Evolutionary conservation across 2,888 invertebrate genomes (phyloP), one percentile per base, ranked within the genome.

Genomic region (Pecten maximus): DNA sequence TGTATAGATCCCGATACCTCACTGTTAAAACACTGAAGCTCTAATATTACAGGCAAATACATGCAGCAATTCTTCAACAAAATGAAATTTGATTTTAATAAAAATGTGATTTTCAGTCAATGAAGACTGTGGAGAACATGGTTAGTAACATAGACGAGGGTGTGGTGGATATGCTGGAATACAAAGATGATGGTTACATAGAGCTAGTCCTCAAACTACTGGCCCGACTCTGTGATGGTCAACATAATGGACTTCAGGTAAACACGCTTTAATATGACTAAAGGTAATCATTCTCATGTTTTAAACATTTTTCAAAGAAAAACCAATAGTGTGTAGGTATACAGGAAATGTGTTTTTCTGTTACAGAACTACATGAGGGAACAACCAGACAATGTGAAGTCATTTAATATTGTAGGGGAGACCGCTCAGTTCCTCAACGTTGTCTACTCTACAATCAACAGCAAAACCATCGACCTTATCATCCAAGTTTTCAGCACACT

Each of bases 331-430:
- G n/a, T n/a, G n/a, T n/a, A 48, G 19, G 19, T 4, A 48, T 48
- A 19, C 19, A 19, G 6, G 4, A 48, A 48, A 40, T 6, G 23
- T 88, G 4, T 60, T 2, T 74, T 87, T 92, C 48, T 39, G 87
- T 88, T 91, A 23, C 93, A 97, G 96, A 95, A 97, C 91, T 97
- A 97, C 91, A 94, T 97, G 86, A 92, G 97, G 54, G 97, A 97
- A 88, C 97, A 97, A 92, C 96, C 96, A 86, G 96, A 96, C 94
- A 97, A 97, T 93, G 95, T 97, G 86, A 97, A 97, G 92, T 96
- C 96, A 8, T 96, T 97, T 94, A 97, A 97, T 94, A 95, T 97
- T 40, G 95, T 97, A 23, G 96, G 96, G 16, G 97, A 97, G 93
- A 96, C 96, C 6, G 96, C 96, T 3, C 96, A 96, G 91, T 96